These are phyloP conservation scores for Drosophila murphyi DNA, from an alignment of 1,140 invertebrate genomes.

Conservation along the genomic window DNA sequence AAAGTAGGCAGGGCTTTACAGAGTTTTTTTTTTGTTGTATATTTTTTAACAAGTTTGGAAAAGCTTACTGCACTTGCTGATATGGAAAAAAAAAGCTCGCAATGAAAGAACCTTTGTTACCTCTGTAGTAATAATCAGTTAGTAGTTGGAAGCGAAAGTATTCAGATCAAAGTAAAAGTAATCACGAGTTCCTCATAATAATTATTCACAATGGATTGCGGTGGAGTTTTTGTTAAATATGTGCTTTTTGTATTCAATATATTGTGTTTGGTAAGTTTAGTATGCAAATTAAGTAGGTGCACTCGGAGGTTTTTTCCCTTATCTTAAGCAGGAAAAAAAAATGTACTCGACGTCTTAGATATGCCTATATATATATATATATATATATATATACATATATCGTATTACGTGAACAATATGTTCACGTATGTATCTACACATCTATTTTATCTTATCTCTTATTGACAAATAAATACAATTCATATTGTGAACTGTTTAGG, in stretches of 20 bases:
- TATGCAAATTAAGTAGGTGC: neutral
- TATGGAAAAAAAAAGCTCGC: slow-evolving; percentile 17
- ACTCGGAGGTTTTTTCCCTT: slow-evolving; percentile 23
- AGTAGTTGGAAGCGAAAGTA: neutral
- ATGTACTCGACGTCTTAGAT: slow-evolving; percentile 18
- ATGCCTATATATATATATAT: neutral
- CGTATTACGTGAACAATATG: slow-evolving; percentile 8
- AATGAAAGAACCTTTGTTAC: neutral
- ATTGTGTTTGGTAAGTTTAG: slow-evolving; percentile 91
- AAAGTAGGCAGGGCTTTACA: slow-evolving; percentile 28
- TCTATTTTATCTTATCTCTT: slow-evolving; percentile 61
- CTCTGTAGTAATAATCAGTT: slow-evolving; percentile 20
- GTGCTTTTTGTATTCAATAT: slow-evolving; percentile 93
- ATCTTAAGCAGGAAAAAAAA: slow-evolving; percentile 30
- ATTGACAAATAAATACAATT: slow-evolving; percentile 17
- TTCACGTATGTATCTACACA: slow-evolving; percentile 29
- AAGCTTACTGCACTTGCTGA: slow-evolving; percentile 6
- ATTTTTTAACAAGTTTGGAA: neutral
- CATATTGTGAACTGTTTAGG: slow-evolving; percentile 16
- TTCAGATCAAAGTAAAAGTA: slow-evolving; percentile 1
- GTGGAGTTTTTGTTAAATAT: slow-evolving; percentile 92
- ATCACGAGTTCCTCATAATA: neutral
- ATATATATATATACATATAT: neutral
- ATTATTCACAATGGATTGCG: slow-evolving; percentile 86
- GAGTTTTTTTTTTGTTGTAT: neutral